Percentiles rank a stretch among this genome's conserved stretches.
Evolutionary conservation across 2,888 invertebrate species (phyloP).

Genomic region (Brassicogethes aeneus): DNA sequence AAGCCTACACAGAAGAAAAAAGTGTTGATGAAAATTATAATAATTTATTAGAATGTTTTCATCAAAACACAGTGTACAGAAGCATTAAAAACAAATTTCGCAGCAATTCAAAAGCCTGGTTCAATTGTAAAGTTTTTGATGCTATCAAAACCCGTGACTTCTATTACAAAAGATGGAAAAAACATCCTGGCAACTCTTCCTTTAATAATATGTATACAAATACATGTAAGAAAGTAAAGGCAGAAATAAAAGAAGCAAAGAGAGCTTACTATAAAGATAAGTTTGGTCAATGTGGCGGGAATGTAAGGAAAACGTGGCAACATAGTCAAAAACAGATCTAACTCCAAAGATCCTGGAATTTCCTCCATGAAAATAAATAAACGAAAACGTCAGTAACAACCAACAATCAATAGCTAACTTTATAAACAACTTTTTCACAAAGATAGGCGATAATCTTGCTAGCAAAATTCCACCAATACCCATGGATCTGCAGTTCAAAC

Average conservation of each 20-base stretch:
- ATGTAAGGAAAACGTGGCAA: neutral
- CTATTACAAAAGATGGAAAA: no score
- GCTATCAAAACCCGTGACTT: no score
- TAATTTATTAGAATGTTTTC: neutral
- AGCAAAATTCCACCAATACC: neutral
- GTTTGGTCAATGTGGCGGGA: neutral
- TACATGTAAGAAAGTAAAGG: neutral
- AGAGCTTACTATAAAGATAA: neutral
- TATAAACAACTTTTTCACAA: neutral
- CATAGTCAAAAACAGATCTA: neutral
- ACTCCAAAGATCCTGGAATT: neutral
- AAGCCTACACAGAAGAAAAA: neutral
- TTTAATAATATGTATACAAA: neutral
- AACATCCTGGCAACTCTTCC: neutral
- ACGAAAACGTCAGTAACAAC: neutral
- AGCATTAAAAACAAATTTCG: neutral
- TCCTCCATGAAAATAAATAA: neutral
- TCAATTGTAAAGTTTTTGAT: no score
- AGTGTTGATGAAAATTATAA: neutral
- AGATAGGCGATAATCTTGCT: neutral
- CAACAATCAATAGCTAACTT: neutral
- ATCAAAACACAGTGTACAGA: neutral
- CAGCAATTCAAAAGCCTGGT: neutral
- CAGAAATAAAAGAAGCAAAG: neutral
- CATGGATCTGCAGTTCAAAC: neutral